Base-by-base conservation (phyloP, 2,888 invertebrate genomes). In the Imbricaverruca yamaguchii region DNA sequence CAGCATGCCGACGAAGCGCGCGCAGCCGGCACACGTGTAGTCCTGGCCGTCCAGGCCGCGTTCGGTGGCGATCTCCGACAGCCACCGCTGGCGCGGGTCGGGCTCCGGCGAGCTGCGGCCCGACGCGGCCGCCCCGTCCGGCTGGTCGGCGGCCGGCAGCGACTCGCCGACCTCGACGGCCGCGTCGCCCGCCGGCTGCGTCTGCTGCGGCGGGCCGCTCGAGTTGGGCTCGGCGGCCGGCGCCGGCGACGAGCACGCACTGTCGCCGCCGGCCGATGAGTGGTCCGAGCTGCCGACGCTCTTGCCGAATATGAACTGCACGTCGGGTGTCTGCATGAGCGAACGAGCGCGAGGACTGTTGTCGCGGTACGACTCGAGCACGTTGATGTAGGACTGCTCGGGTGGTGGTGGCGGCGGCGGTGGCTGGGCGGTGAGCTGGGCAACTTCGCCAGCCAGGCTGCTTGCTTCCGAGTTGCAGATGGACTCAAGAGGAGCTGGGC, bases 21-120 rank as follows among this genome's bases (percentile, higher is more conserved):
- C 90, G 85, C 95, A 95, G 74, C 90, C 90, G 84, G 91, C 91
- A 65, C 84, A 84, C 84, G 93, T 91, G 88, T 95, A 97, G 86
- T 95, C 93, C 87, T 97, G 97, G 23, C 89, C 87, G 87, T 96
- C 94, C 39, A 97, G 88, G 0, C 97, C 97, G 83, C 91, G 91
- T 87, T 97, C 97, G 10, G 77, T 81, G n/a, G 82, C 81, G 18
- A 84, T 67, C 23, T 81, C 25, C 23, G 82, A 81, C n/a, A 83
- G 67, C 55, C 81, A 65, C 0, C 81, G 82, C 53, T 80, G 59
- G n/a, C 81, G 82, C 10, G 80, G 63, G 86, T 93, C 55, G 96
- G 89, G 86, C 94, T 95, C 0, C 94, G 93, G 88, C 95, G 95
- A 84, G 91, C 92, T 0, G 94, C 93, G 13, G 15, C 65, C 67